Percentiles rank a stretch among this genome's conserved stretches.
These are phyloP conservation scores for Oophaga pumilio DNA, from an alignment of 2,113 vertebrate species.

Conservation along the genomic window DNA sequence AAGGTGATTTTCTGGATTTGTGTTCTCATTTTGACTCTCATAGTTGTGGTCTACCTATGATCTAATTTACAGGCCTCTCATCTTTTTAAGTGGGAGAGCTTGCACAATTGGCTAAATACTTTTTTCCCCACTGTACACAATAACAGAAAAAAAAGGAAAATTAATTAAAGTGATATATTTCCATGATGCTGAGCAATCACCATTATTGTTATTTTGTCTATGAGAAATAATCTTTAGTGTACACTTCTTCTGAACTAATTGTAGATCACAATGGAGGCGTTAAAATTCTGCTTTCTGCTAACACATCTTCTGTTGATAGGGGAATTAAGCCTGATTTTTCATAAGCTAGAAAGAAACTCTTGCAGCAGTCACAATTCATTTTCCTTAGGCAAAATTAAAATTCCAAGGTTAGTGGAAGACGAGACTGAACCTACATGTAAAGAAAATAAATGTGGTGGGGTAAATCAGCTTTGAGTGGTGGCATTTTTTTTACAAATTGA, in stretches of 20 bases:
- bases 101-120: too few species aligned
- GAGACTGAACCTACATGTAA: not conserved
- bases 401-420: slow-evolving; percentile 42
- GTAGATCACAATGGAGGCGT: slow-evolving; percentile 16
- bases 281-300: slow-evolving; percentile 28
- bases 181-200: not conserved
- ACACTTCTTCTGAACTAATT: not conserved
- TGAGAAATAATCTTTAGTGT: not conserved
- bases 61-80: too few species aligned
- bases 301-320: slow-evolving; percentile 34
- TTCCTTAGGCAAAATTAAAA: slow-evolving; percentile 44
- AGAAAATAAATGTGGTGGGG: not conserved
- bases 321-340: slow-evolving; percentile 42
- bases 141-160: not conserved
- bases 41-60: too few species aligned
- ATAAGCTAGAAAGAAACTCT: slow-evolving; percentile 28
- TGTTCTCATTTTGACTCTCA: too few species aligned
- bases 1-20: too few species aligned
- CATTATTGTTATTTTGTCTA: slow-evolving; percentile 14
- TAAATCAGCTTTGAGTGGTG: not conserved
- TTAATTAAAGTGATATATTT: not conserved
- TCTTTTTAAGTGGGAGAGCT: too few species aligned
- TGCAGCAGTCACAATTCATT: slow-evolving; percentile 38
- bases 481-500: not conserved
- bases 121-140: too few species aligned